Evolutionary conservation across 2,888 invertebrate species (phyloP).

Genomic region (Bedellia somnulentella): DNA sequence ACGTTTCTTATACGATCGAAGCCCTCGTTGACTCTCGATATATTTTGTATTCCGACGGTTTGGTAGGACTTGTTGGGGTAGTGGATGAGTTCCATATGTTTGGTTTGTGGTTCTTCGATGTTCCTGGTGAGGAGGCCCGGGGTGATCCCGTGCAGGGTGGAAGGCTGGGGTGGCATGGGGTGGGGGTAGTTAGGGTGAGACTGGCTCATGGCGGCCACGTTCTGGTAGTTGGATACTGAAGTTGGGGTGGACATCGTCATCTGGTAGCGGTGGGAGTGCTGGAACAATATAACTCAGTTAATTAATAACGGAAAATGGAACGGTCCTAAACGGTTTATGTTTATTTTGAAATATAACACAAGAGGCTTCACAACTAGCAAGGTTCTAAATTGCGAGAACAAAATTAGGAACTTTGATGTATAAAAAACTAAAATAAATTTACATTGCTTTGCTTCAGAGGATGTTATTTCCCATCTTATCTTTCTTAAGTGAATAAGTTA

Average conservation of each 20-base stretch:
- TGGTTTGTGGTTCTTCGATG: slow-evolving; percentile 32
- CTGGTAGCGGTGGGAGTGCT: slow-evolving; percentile 41
- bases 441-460: too few species aligned
- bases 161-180: slow-evolving; percentile 13
- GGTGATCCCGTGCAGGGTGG: slow-evolving; percentile 16
- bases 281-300: slow-evolving; percentile 12
- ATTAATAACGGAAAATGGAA: too few species aligned
- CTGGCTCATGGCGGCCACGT: slow-evolving; percentile 39
- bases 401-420: too few species aligned
- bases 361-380: too few species aligned
- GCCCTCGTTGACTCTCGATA: slow-evolving; percentile 28
- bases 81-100: slow-evolving; percentile 41
- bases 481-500: too few species aligned
- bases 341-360: too few species aligned
- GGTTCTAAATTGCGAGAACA: too few species aligned
- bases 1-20: slow-evolving; percentile 26
- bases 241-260: slow-evolving; percentile 45
- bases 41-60: slow-evolving; percentile 27
- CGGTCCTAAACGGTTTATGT: too few species aligned
- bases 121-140: slow-evolving; percentile 23
- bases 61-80: slow-evolving; percentile 23
- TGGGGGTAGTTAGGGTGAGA: slow-evolving; percentile 30
- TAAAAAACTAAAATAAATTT: too few species aligned
- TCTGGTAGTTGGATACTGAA: slow-evolving; percentile 30
- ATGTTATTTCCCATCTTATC: too few species aligned